Evolutionary conservation across 2,888 invertebrate genomes (phyloP).

Genomic region (Sphinx pinastri): DNA sequence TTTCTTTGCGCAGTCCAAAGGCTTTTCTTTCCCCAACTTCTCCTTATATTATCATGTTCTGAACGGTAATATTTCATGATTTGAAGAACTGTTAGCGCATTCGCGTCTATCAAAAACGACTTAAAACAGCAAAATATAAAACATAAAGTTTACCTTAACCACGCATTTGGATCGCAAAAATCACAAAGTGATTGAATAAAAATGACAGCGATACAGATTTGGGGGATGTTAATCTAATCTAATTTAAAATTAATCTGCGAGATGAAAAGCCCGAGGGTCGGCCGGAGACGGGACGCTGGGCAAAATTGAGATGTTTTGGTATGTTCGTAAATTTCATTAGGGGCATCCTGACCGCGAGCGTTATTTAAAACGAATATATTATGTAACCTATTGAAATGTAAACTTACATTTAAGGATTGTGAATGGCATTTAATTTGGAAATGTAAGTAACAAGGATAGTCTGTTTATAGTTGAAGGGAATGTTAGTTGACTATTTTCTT

Average conservation of each 20-base stretch:
- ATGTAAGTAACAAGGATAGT: not conserved
- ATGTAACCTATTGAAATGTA: not conserved
- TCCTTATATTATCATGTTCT: too few relatives aligned
- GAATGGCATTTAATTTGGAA: too few relatives aligned
- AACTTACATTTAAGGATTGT: too few relatives aligned
- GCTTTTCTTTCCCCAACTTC: too few relatives aligned
- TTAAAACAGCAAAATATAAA: not conserved
- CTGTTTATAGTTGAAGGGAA: not conserved
- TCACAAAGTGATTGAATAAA: slow-evolving; percentile 55
- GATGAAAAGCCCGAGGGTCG: slow-evolving; percentile 64
- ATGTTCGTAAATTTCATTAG: slow-evolving; percentile 67
- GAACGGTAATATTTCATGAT: too few relatives aligned
- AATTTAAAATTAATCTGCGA: slow-evolving; percentile 75
- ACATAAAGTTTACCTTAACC: not conserved
- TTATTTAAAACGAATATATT: slow-evolving; percentile 56
- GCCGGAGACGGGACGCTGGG: slow-evolving; percentile 41
- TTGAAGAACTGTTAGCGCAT: too few relatives aligned
- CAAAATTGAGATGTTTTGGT: slow-evolving; percentile 65
- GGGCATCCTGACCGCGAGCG: slow-evolving; percentile 54
- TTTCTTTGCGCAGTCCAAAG: too few relatives aligned
- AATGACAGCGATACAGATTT: slow-evolving; percentile 61
- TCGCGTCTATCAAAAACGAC: too few relatives aligned
- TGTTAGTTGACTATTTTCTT: too few relatives aligned
- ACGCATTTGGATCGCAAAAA: slow-evolving; percentile 33
- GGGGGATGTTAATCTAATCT: slow-evolving; percentile 70